Base-by-base conservation (phyloP, 2,113 vertebrate species). In the Halichoerus grypus region DNA sequence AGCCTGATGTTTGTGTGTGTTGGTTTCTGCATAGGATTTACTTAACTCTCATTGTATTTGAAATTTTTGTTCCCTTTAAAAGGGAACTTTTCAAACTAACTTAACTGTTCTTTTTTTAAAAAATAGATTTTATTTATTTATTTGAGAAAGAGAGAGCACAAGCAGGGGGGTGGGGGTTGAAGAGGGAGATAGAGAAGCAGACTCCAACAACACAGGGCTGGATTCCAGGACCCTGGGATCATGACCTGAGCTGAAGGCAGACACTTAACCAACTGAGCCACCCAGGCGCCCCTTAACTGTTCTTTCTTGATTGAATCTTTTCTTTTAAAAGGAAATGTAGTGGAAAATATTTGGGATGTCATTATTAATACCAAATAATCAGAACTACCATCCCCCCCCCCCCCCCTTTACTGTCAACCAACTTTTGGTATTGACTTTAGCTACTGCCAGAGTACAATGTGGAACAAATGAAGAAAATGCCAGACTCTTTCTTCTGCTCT, bases 341-440 rank as follows among this genome's bases (percentile, higher is more conserved):
- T 72, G 69, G 36, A 57, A 91, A 96, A 61, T 16, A 94, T 57
- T 59, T 83, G 33, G 67, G 5, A 59, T 93, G 28, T 21, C 53
- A 81, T 85, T 93, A 61, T 59, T 83, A n/a, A 61, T 72, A 85
- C 22, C 28, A 91, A 79, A 71, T 69, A 46, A 91, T 79, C 31
- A 59, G 92, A 92, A 46, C 11, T 39, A 39, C 3, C 55, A n/a
- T 84, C 65, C 79, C 14, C 79, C 61, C 31, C 61, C 31, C 2
- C 18, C 19, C 19, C 10, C 4, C 31, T 76, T 71, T 71, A 74
- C 3, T 80, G 72, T 87, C n/a, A 21, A 31, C 8, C n/a, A 69
- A 11, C 7, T 76, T 95, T 77, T 81, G 39, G 46, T 72, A 49
- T 12, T 22, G 42, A 53, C 53, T 88, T 94, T 42, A 85, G 57